Conservation (phyloP, 2,888 invertebrate genomes). For the Sminthurides aquaticus region DNA sequence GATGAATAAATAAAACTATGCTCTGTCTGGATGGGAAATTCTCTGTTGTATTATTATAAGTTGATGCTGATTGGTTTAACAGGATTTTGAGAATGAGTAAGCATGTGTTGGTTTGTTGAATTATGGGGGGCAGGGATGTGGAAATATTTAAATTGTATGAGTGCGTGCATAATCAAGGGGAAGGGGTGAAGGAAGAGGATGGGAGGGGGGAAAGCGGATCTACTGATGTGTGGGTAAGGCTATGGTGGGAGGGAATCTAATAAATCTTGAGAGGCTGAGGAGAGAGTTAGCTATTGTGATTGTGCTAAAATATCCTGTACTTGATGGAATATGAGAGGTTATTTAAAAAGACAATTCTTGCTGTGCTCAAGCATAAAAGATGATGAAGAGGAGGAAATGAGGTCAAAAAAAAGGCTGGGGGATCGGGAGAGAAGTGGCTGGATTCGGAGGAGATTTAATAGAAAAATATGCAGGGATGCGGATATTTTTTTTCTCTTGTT, state of each 20-base stretch:
- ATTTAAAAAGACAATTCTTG: constrained; percentile 27
- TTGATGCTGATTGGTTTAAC: neutral
- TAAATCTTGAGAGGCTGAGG: constrained; percentile 16
- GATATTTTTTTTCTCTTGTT: neutral
- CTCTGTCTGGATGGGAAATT: neutral
- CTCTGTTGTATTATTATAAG: too few species aligned
- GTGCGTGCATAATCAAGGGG: too few species aligned
- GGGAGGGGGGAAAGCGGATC: too few species aligned
- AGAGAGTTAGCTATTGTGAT: constrained; percentile 23
- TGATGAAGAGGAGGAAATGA: constrained; percentile 31
- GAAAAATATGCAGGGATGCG: neutral
- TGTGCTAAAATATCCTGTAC: constrained; percentile 25
- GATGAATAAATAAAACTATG: neutral
- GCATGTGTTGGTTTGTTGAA: neutral
- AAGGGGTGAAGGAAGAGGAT: too few species aligned
- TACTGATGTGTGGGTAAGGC: too few species aligned
- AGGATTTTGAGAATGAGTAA: neutral
- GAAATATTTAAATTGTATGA: neutral
- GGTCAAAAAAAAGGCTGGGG: constrained; percentile 24
- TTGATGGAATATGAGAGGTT: constrained; percentile 18
- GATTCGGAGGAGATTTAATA: neutral
- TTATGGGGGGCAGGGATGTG: neutral
- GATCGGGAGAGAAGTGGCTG: too few species aligned
- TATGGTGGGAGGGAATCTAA: constrained; percentile 6
- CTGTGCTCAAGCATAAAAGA: constrained; percentile 29